Base-by-base conservation (phyloP, 1,140 invertebrate genomes). In the Atta cephalotes region DNA sequence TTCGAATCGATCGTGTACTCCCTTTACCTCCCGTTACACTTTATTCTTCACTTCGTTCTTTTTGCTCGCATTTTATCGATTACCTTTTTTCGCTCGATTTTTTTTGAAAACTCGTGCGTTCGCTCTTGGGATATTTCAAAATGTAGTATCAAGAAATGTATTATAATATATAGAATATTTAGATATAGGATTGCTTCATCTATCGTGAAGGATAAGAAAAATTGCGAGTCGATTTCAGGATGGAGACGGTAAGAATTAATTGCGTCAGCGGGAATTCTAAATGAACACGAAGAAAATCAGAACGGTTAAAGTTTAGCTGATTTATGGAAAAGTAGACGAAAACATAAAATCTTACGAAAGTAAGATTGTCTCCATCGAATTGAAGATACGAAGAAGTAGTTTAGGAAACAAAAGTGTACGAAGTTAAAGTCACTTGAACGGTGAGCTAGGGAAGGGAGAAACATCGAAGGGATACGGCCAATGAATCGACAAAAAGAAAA, bases 241-340 rank as follows among this genome's bases (percentile, higher is more conserved):
- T 35, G 45, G 45, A 35, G 9, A 80, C 62, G 65, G 68, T 80
- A 80, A 56, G 63, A 70, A 68, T 53, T 68, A 70, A 70, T 56
- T 12, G 10, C n/a, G 9, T n/a, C 21, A n/a, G 7, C 28, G 28
- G n/a, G 14, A 66, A 66, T 70, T 80, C 28, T 35, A 68, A 56
- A 68, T 25, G 28, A 70, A 35, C 49, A 18, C 77, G 58, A 63
- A 16, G 62, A 56, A 16, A 21, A 12, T 16, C 63, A n/a, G 58
- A 7, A 28, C 35, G 28, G 60, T n/a, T 6, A 35, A 79, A 53
- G 45, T 68, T 68, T 21, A 18, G 31, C 62, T 39, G 49, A 68
- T 39, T 56, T 70, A 53, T 14, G 25, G 49, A 10, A 39, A 18
- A 39, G 66, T 39, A 39, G 31, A 81, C 28, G 14, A 68, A 53